Evolutionary conservation across 1,140 invertebrate species (phyloP), one percentile per base, ranked within the genome.

Genomic region (Agrilus planipennis): DNA sequence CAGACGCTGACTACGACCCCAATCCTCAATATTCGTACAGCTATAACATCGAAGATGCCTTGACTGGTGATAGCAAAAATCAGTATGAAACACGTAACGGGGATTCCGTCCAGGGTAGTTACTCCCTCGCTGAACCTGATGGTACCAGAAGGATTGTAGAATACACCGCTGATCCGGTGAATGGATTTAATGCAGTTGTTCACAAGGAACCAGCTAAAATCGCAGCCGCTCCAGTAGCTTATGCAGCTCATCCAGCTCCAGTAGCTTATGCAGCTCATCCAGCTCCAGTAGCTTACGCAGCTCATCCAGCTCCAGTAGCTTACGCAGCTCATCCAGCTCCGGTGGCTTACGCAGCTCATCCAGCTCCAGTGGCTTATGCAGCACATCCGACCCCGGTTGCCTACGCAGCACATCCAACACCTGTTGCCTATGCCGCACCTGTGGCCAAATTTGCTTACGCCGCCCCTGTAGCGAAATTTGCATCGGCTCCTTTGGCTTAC

Each of bases 101-200:
- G 4, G 74, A 77, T 52, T 67, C 75, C 14, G 75, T 77, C 9
- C 68, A 75, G 49, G 75, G 76, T 16, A 65, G 64, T 20, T 48
- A 48, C 34, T 44, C 53, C 19, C 34, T 69, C 34, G 58, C 66
- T 39, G 67, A 69, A 39, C 64, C 69, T 37, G 67, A 69, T 56
- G 68, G 69, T 44, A 60, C 62, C 31, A 52, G 66, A 46, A 60
- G 68, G 47, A 63, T 61, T 34, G 61, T 61, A 1, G 51, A 48
- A 3, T 41, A 45, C 41, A 42, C 34, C 23, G 59, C 59, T 40
- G 55, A 54, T 18, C 41, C 54, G 2, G 25, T 37, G 17, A 62
- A 68, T 40, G 67, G 68, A n/a, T 39, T 49, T 35, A 40, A 44
- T 14, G 37, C 41, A 1, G 37, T 39, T 23, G 41, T 43, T 4